These are phyloP conservation scores for Eucidaris tribuloides DNA, from an alignment of 35 echinoderm and acorn worm genomes.

Conservation along the genomic window DNA sequence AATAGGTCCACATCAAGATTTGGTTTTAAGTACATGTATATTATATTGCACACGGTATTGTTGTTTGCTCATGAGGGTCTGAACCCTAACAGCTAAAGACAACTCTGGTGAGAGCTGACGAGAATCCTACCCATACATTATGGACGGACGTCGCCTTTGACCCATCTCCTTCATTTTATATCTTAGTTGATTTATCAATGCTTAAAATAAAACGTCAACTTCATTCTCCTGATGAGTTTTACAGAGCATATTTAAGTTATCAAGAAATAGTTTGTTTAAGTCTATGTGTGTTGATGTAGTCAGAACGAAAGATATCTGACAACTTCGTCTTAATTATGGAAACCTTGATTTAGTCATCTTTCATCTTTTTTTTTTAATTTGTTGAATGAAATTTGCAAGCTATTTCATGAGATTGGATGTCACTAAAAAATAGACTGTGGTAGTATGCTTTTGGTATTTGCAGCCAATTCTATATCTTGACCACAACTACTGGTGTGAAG, in stretches of 20 bases:
- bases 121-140: background rate
- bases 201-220: background rate
- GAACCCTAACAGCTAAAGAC: background rate
- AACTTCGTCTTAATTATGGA: background rate
- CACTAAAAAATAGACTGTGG: too few species aligned
- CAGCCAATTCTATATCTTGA: too few species aligned
- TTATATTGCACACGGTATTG: background rate
- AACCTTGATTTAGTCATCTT: background rate
- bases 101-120: background rate
- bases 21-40: background rate
- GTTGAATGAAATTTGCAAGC: background rate
- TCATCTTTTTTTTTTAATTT: background rate
- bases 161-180: too few species aligned
- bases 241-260: background rate
- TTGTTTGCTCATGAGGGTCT: background rate
- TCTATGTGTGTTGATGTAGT: background rate
- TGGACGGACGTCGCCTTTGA: background rate
- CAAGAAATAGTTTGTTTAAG: background rate
- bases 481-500: too few species aligned
- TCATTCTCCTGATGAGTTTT: background rate
- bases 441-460: too few species aligned
- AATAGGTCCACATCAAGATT: background rate
- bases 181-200: background rate
- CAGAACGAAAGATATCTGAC: background rate
- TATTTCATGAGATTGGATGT: background rate